phyloP scores from a whole-genome alignment of 1,140 invertebrate species.

The Zaprionus davidi region DNA sequence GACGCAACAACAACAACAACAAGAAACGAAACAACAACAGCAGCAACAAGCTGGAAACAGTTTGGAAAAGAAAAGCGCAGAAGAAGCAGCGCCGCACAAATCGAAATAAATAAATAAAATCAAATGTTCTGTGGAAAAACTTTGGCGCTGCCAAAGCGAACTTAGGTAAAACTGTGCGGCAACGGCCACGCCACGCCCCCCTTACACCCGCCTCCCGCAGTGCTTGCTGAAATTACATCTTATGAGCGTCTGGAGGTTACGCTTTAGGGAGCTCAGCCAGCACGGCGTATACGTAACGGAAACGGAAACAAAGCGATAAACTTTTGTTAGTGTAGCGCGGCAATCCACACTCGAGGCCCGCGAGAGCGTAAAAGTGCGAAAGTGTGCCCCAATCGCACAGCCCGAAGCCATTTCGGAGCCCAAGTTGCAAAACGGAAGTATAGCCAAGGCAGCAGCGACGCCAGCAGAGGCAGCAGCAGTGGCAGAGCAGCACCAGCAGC shows the following conservation, averaged over 20 bases:
- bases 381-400: conserved; percentile 49
- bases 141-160: conserved; percentile 42
- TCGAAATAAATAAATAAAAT: conserved; percentile 83
- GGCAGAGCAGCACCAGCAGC: conserved; percentile 19
- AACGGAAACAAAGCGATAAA: conserved; percentile 80
- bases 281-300: conserved; percentile 62
- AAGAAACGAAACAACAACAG: conserved; percentile 4
- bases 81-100: conserved; percentile 55
- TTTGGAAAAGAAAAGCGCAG: conserved; percentile 25
- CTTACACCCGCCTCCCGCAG: not conserved
- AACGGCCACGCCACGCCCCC: not conserved
- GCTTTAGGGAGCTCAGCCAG: conserved; percentile 43
- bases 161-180: conserved; percentile 46
- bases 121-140: conserved; percentile 70
- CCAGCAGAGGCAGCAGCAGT: conserved; percentile 7
- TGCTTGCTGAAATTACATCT: conserved; percentile 71
- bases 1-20: conserved; percentile 17
- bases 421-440: conserved; percentile 52
- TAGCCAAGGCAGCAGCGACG: conserved; percentile 14
- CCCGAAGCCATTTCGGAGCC: conserved; percentile 22
- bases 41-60: conserved; percentile 26
- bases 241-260: conserved; percentile 74
- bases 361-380: conserved; percentile 75
- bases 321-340: conserved; percentile 71
- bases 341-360: conserved; percentile 64